Conservation (phyloP, 2,113 vertebrate species). For the Paradoxurus hermaphroditus region DNA sequence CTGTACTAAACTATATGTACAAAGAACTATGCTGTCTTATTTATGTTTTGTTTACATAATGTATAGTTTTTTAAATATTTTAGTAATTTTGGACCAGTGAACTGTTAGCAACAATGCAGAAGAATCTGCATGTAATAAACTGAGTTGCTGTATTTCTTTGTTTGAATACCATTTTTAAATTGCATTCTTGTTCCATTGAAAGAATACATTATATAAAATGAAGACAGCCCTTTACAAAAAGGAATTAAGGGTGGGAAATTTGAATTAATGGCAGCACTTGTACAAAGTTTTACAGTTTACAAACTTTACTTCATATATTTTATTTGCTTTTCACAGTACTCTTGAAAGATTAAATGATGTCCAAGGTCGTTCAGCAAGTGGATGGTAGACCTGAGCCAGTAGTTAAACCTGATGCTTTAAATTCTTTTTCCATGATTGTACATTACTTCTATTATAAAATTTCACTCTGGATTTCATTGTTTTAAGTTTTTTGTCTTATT, state of each 20-base stretch:
- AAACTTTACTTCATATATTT: background rate
- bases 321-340: background rate
- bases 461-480: background rate
- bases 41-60: constrained; percentile 96
- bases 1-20: constrained; percentile 86
- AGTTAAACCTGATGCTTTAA: background rate
- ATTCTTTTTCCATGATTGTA: constrained; percentile 26
- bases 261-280: background rate
- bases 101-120: constrained; percentile 91
- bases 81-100: constrained; percentile 93
- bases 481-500: constrained; percentile 4
- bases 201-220: constrained; percentile 49
- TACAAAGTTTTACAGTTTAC: background rate
- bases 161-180: constrained; percentile 78
- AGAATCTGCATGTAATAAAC: constrained; percentile 90
- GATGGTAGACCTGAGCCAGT: background rate
- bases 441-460: background rate
- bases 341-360: background rate
- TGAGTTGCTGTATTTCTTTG: constrained; percentile 83
- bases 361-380: background rate
- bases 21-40: constrained; percentile 90
- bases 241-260: constrained; percentile 26
- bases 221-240: constrained; percentile 11
- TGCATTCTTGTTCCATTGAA: constrained; percentile 21
- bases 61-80: constrained; percentile 95